phyloP scores from a whole-genome alignment of 2,797 vertebrate species.

The Brachyrhaphis roseni region DNA sequence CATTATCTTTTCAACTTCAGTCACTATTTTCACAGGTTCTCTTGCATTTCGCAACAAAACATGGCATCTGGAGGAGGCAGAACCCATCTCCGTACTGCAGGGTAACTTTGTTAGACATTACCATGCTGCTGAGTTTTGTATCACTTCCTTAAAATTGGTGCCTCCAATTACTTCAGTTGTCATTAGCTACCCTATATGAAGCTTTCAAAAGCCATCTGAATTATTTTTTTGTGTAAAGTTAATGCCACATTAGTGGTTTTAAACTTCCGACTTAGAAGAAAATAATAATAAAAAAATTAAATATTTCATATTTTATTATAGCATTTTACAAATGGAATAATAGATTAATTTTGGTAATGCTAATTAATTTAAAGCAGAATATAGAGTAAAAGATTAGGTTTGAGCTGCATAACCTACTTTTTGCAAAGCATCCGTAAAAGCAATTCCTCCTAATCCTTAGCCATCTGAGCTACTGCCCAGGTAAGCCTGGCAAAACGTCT shows the following conservation, averaged over 20 bases:
- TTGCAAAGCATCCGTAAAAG: neutral
- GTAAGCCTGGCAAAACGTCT: neutral
- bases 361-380: neutral
- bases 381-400: neutral
- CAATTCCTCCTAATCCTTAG: neutral
- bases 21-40: neutral
- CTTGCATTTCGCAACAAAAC: neutral
- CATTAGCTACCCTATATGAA: neutral
- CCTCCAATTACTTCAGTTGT: neutral
- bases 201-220: neutral
- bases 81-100: neutral
- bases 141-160: neutral
- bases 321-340: neutral
- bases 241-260: neutral
- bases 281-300: neutral
- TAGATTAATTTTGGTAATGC: neutral
- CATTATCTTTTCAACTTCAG: neutral
- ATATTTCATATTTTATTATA: neutral
- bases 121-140: no score
- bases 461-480: neutral
- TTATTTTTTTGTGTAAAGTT: neutral
- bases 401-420: neutral
- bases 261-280: neutral
- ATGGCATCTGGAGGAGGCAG: neutral
- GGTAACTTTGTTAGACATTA: neutral